phyloP scores from a whole-genome alignment of 2,888 invertebrate genomes.

The Diploptera punctata region DNA sequence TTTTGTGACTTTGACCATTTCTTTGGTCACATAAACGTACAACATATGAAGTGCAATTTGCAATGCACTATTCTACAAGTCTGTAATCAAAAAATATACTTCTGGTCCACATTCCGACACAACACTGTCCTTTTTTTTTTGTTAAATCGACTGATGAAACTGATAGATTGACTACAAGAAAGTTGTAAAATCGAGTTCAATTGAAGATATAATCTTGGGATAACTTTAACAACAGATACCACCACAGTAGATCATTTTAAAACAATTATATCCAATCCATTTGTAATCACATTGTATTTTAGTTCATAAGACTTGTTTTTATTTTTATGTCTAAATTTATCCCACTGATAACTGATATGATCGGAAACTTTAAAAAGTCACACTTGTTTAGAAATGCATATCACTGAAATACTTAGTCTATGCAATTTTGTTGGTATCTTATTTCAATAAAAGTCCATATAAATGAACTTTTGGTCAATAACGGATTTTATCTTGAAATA shows the following conservation, averaged over 20 bases:
- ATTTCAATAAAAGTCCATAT: too few species aligned
- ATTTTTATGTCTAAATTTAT: background rate
- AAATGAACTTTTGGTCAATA: too few species aligned
- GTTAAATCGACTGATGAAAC: background rate
- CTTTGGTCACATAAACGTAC: slow-evolving; percentile 19
- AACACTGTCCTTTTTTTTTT: slow-evolving; percentile 13
- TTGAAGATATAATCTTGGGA: background rate
- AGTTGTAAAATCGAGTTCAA: background rate
- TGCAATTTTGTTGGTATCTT: too few species aligned
- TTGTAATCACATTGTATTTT: background rate
- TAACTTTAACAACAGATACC: background rate
- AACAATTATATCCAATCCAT: background rate
- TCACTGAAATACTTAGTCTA: too few species aligned
- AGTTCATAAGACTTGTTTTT: background rate
- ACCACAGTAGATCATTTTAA: background rate
- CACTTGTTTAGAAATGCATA: background rate
- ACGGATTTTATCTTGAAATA: background rate
- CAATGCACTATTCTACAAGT: slow-evolving; percentile 5
- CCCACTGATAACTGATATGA: background rate
- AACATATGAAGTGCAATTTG: slow-evolving; percentile 1
- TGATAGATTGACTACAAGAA: background rate
- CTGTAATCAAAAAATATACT: slow-evolving; percentile 25
- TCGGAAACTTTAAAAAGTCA: background rate
- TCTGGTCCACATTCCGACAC: slow-evolving; percentile 17
- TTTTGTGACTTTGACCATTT: slow-evolving; percentile 4